Conservation (phyloP, 1,140 invertebrate genomes). For the Drosophila bocqueti region DNA sequence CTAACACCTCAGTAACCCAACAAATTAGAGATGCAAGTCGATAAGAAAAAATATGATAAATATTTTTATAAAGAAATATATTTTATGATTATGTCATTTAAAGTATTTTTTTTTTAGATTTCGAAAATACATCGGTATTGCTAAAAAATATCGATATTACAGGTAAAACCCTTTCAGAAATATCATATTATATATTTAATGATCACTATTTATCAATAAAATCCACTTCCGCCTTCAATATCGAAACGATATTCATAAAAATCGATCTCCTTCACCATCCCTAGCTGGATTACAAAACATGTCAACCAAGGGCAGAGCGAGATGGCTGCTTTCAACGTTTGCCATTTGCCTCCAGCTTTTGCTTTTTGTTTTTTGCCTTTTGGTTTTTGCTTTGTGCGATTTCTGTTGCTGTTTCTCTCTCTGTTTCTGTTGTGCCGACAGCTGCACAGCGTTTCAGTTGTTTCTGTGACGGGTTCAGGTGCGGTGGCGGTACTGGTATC, state of each 20-base stretch:
- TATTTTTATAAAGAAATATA: not conserved
- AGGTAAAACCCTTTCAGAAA: not conserved
- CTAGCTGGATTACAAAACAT: conserved; percentile 47
- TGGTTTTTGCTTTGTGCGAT: conserved; percentile 19
- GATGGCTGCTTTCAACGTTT: conserved; percentile 15
- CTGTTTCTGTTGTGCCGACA: conserved; percentile 45
- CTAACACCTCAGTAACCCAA: not conserved
- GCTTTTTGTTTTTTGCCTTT: not conserved
- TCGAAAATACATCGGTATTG: not conserved
- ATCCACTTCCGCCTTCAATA: not conserved
- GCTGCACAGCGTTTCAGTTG: conserved; percentile 66
- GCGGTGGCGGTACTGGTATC: conserved; percentile 60
- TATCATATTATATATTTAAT: not conserved
- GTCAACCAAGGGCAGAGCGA: conserved; percentile 55
- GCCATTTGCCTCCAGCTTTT: conserved; percentile 24
- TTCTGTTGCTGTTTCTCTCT: conserved; percentile 24
- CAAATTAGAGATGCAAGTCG: not conserved
- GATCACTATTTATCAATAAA: not conserved
- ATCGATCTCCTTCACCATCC: not conserved
- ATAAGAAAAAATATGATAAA: not conserved
- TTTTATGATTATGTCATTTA: not conserved
- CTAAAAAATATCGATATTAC: not conserved
- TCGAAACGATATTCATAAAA: too few species aligned
- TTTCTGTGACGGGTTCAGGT: conserved; percentile 74
- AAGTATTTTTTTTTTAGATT: not conserved